Evolutionary conservation across 2,888 invertebrate genomes (phyloP).

Genomic region (Bellardia bayeri): DNA sequence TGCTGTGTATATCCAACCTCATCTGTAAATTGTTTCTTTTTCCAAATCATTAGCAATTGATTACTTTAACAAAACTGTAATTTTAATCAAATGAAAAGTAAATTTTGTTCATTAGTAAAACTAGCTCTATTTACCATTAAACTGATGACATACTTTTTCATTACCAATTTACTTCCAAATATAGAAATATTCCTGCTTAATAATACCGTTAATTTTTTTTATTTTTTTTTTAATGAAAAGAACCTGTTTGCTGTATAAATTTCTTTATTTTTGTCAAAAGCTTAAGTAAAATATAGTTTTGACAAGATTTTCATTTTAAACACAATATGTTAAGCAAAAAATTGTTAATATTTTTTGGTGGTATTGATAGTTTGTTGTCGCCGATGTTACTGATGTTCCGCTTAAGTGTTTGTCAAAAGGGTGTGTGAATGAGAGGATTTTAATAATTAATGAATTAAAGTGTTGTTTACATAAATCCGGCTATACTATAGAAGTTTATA

Average conservation of each 20-base stretch:
- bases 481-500: too few species aligned
- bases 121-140: constrained; percentile 27
- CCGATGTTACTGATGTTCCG: neutral
- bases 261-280: constrained; percentile 58
- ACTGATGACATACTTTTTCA: constrained; percentile 27
- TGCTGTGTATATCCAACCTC: too few species aligned
- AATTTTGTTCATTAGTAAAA: constrained; percentile 1
- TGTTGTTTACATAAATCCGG: too few species aligned
- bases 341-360: constrained; percentile 43
- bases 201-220: constrained; percentile 33
- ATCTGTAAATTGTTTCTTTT: too few species aligned
- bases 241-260: neutral
- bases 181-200: neutral
- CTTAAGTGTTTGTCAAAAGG: constrained; percentile 1
- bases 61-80: too few species aligned
- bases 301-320: constrained; percentile 66
- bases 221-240: neutral
- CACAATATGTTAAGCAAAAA: constrained; percentile 49
- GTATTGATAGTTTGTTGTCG: constrained; percentile 16
- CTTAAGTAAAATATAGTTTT: constrained; percentile 39
- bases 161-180: neutral
- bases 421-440: neutral
- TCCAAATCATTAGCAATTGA: too few species aligned
- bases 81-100: too few species aligned
- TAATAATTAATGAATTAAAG: neutral